Evolutionary conservation across 2,797 vertebrate species (phyloP), one percentile per base, ranked within the genome.

Genomic region (Lates japonicus): DNA sequence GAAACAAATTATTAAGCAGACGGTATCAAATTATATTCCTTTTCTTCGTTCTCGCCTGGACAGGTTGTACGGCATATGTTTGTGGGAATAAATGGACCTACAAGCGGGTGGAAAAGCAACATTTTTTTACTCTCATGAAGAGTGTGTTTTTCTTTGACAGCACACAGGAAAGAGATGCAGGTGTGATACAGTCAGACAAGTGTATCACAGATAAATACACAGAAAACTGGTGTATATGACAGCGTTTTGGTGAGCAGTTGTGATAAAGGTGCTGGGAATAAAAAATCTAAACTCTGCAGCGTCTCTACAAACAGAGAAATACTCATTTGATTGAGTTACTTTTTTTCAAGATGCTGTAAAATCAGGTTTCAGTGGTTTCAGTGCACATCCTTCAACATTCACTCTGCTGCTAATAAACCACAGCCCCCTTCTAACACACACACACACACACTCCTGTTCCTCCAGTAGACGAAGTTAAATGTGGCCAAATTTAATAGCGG

Each of bases 401-500:
- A 66, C 19, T 48, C 52, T 1, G 1, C 64, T 17, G 25, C 60
- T n/a, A 29, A 78, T 25, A 67, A 19, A 68, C 51, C 9, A 11
- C 11, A 52, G 11, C 11, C 3, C 20, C 6, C 20, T 51, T 13
- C 48, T 9, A 46, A 58, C 12, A 57, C 37, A 41, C 46, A 22
- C n/a, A n/a, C 68, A n/a, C 68, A 61, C 75, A 14, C 35, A 57
- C 54, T 19, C 48, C 11, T 44, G 39, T 20, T 65, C 62, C 51
- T 61, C 20, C 33, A 20, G 46, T 22, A 25, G 46, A 70, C 41
- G 25, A 80, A 70, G 49, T 70, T 68, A 74, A 85, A 48, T 48
- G 65, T 64, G 61, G 61, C 39, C 52, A 63, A 63, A 84, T 85
- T 62, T 78, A 89, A 85, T 69, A 74, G 62, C 10, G 52, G 76